Evolutionary conservation across 1,140 invertebrate genomes (phyloP).

Genomic region (Brachionus plicatilis): DNA sequence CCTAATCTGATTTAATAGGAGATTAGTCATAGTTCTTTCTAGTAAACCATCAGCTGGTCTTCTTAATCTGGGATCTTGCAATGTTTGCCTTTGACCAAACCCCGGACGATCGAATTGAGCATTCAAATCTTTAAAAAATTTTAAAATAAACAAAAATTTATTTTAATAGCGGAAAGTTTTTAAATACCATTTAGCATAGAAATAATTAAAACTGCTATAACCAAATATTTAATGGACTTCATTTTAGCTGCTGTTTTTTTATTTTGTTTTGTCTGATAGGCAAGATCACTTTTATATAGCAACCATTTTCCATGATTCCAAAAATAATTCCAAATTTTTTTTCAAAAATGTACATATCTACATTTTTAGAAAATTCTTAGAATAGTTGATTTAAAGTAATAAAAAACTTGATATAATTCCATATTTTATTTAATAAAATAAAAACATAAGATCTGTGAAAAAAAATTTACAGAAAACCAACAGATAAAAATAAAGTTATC

Average conservation of each 20-base stretch:
- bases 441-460: neutral
- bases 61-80: neutral
- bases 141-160: neutral
- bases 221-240: neutral
- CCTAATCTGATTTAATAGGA: neutral
- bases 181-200: neutral
- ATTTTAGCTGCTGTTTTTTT: neutral
- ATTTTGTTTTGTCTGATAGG: neutral
- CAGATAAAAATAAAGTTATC: neutral
- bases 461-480: neutral
- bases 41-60: neutral
- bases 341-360: neutral
- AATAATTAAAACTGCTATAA: neutral
- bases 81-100: neutral
- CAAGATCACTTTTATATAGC: neutral
- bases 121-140: neutral
- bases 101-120: neutral
- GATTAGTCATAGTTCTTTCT: neutral
- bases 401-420: neutral
- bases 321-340: neutral
- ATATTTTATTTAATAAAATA: neutral
- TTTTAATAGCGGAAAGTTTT: neutral
- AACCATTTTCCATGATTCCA: neutral
- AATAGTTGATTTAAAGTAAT: neutral
- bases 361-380: neutral